Evolutionary conservation across 1,140 invertebrate species (phyloP), one percentile per base, ranked within the genome.

Genomic region (Cherax quadricarinatus): DNA sequence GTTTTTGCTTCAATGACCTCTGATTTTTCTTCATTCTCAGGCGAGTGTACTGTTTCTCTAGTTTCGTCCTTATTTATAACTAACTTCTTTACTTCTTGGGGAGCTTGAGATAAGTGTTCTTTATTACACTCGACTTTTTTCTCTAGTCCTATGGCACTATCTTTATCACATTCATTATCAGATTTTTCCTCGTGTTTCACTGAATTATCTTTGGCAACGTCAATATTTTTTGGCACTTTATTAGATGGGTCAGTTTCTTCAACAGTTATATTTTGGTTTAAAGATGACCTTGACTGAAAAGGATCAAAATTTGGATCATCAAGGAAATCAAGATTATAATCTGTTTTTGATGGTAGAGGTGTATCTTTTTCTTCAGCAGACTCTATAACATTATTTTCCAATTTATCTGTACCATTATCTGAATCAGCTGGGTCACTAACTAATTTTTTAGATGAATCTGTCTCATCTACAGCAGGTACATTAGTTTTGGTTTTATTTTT

Each of bases 221-320:
- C 57, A 53, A 66, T 57, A 30, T 87, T 48, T 48, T 53, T 30
- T 51, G 70, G 30, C 30, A 73, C 73, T 70, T 75, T 24, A 24
- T 49, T 73, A 83, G 24, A 10, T 10, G n/a, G 18, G 30, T 41
- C 81, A 84, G 51, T 6, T 30, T 85, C 83, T 41, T 18, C 30
- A 89, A 41, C 62, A 53, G 41, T 51, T 78, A 21, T 21, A 48
- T 90, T 82, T 18, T 24, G 7, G 21, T 66, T 24, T 24, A 91
- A 18, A 57, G 18, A 3, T n/a, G 90, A 80, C 66, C 62, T 80
- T 41, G 70, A 81, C 51, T 89, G 30, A 83, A 93, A 93, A 49
- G 92, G 92, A 87, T 93, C 86, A 88, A 93, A 93, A 88, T 88
- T 92, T 41, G 93, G 90, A 86, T 93, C 93, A 62, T 92, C 93